Conservation (phyloP, 2,888 invertebrate species). For the Mimumesa dahlbomi region DNA sequence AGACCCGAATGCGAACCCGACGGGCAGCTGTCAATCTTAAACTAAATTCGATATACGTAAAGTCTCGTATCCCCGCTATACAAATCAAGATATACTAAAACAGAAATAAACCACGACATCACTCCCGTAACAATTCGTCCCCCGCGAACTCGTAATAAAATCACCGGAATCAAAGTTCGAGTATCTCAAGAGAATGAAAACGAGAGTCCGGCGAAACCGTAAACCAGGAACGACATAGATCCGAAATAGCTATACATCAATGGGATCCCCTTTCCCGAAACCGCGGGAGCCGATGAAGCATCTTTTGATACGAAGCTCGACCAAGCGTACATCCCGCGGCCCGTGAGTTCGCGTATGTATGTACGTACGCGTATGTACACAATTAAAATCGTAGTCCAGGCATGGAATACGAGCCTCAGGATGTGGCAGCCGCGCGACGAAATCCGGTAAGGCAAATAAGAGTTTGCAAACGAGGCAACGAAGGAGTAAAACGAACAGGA, state of each 20-base stretch:
- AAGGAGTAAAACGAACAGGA: constrained; percentile 40
- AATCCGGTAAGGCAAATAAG: constrained; percentile 71
- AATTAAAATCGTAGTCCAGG: constrained; percentile 16
- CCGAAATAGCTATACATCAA: no score
- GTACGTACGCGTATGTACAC: constrained; percentile 9
- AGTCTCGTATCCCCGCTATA: no score
- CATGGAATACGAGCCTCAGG: constrained; percentile 71
- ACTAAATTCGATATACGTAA: not conserved
- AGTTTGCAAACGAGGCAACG: constrained; percentile 50
- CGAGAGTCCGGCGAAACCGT: no score
- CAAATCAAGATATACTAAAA: no score
- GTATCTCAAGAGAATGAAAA: not conserved
- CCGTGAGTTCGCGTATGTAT: not conserved
- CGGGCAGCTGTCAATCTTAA: constrained; percentile 10
- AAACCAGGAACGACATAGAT: no score
- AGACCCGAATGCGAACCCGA: not conserved
- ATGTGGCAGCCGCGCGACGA: constrained; percentile 69
- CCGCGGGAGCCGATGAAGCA: constrained; percentile 8
- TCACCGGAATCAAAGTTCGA: no score
- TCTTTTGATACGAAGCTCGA: constrained; percentile 11
- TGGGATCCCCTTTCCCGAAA: not conserved
- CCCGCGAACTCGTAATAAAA: no score
- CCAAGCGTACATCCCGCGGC: constrained; percentile 48
- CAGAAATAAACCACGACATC: no score
- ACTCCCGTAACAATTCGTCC: no score